Conservation (phyloP, 2,888 invertebrate species). For the Drosophila bunnanda region DNA sequence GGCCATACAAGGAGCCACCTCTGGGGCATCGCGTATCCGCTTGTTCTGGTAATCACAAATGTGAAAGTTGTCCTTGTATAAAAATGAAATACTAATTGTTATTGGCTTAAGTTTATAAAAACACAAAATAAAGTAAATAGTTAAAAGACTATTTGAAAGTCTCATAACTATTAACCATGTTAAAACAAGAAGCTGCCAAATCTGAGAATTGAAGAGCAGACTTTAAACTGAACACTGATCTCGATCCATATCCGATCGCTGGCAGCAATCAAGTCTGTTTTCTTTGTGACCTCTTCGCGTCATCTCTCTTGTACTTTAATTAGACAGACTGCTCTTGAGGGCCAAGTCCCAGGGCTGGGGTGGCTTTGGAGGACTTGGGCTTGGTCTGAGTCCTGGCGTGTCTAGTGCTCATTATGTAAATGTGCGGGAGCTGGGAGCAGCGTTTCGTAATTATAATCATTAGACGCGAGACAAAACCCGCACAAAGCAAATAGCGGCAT, state of each 20-base stretch:
- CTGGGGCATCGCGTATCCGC: slow-evolving; percentile 61
- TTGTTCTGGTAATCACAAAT: slow-evolving; percentile 43
- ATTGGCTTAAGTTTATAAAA: not conserved
- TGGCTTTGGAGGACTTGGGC: not conserved
- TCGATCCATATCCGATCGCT: slow-evolving; percentile 34
- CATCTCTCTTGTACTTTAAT: slow-evolving; percentile 64
- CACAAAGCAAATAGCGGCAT: slow-evolving; percentile 72
- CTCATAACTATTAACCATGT: too few relatives aligned
- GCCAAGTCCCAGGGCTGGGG: slow-evolving; percentile 4
- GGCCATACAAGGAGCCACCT: slow-evolving; percentile 55
- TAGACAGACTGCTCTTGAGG: slow-evolving; percentile 46
- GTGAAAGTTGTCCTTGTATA: not conserved
- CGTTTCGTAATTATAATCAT: slow-evolving; percentile 71
- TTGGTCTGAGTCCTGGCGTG: not conserved
- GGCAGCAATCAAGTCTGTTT: slow-evolving; percentile 39
- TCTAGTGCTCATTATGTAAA: slow-evolving; percentile 67
- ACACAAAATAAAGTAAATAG: not conserved
- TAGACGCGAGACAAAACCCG: slow-evolving; percentile 58
- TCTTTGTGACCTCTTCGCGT: slow-evolving; percentile 6
- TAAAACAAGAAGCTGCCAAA: too few relatives aligned
- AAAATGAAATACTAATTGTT: not conserved
- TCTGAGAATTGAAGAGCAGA: too few relatives aligned
- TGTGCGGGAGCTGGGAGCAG: slow-evolving; percentile 37
- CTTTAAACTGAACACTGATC: slow-evolving; percentile 3
- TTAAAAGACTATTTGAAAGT: too few relatives aligned